phyloP scores from a whole-genome alignment of 2,888 invertebrate species.

The Nomada ruficornis region DNA sequence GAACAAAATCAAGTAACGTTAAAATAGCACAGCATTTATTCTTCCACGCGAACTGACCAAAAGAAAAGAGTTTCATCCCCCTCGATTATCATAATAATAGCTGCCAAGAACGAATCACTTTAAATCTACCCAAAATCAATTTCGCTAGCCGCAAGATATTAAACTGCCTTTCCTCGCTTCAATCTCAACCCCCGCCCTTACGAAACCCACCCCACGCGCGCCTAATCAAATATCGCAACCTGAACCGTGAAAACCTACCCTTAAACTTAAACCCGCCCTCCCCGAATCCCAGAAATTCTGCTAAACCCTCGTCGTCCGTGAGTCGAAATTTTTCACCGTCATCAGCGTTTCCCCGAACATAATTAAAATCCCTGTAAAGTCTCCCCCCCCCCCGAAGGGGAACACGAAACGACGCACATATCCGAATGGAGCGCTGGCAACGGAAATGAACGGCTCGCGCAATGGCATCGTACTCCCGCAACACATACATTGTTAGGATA shows the following conservation, averaged over 20 bases:
- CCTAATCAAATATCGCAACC: slow-evolving; percentile 11
- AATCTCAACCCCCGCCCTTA: not conserved
- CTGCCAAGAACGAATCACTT: not conserved
- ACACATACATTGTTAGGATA: slow-evolving; percentile 75
- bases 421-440: slow-evolving; percentile 7
- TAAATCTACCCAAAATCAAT: not conserved
- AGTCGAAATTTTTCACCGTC: slow-evolving; percentile 46
- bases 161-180: slow-evolving; percentile 4
- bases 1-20: not conserved
- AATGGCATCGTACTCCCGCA: slow-evolving; percentile 42
- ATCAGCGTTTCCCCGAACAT: slow-evolving; percentile 61
- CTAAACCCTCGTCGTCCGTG: not conserved
- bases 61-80: not conserved
- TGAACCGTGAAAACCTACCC: not conserved
- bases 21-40: not conserved
- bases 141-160: slow-evolving; percentile 9
- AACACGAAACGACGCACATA: slow-evolving; percentile 22
- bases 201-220: not conserved
- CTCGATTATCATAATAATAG: not conserved
- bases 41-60: not conserved
- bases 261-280: not conserved
- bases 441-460: slow-evolving; percentile 26
- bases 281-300: not conserved
- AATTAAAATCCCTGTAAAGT: slow-evolving; percentile 72
- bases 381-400: slow-evolving; percentile 26